Percentiles rank a stretch among this genome's conserved stretches.
phyloP scores from a whole-genome alignment of 2,888 invertebrate genomes.

The Endomychus coccineus region DNA sequence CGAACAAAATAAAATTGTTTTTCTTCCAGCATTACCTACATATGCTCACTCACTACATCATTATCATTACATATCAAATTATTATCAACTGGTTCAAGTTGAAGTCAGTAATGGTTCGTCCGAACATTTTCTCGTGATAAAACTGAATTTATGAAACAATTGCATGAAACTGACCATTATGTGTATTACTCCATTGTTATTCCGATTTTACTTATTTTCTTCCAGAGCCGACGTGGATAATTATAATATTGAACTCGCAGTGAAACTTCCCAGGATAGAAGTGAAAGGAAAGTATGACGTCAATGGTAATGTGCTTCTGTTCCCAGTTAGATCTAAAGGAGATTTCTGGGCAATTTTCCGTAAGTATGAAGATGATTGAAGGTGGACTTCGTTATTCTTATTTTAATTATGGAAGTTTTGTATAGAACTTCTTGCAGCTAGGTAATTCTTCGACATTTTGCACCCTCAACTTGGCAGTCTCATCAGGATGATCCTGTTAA shows the following conservation, averaged over 20 bases:
- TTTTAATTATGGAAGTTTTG: not conserved
- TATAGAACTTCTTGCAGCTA: not conserved
- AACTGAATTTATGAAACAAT: too few relatives aligned
- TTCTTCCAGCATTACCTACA: too few relatives aligned
- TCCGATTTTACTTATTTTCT: constrained; percentile 11
- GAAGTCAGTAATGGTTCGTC: too few relatives aligned
- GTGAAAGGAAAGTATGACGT: constrained; percentile 71
- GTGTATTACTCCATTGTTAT: too few relatives aligned
- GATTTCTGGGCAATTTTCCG: constrained; percentile 76
- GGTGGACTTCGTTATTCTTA: not conserved
- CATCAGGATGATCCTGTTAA: too few relatives aligned
- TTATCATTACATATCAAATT: too few relatives aligned
- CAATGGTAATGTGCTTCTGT: constrained; percentile 66
- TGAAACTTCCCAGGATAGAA: constrained; percentile 62
- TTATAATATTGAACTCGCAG: constrained; percentile 55
- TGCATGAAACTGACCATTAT: too few relatives aligned
- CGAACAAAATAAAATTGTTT: too few relatives aligned
- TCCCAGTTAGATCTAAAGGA: constrained; percentile 71
- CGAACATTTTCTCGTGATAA: too few relatives aligned
- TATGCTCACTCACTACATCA: too few relatives aligned
- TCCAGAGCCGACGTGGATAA: constrained; percentile 53
- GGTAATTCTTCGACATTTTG: constrained; percentile 1
- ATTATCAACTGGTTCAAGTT: too few relatives aligned
- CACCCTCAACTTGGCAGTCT: too few relatives aligned
- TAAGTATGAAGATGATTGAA: constrained; percentile 48